phyloP scores from a whole-genome alignment of 1,140 invertebrate species.

The Ceratoteleas bidentatus region DNA sequence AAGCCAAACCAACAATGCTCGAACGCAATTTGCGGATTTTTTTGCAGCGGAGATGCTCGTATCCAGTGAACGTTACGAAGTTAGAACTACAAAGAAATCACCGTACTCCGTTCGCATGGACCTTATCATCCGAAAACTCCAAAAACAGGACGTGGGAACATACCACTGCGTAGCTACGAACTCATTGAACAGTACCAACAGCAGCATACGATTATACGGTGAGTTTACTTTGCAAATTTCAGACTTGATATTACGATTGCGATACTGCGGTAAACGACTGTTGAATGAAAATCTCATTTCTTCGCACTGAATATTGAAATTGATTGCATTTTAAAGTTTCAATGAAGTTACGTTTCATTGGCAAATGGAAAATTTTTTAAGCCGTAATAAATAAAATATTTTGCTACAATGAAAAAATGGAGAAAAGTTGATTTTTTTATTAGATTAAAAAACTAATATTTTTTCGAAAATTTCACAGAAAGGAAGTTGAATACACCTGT shows the following conservation, averaged over 20 bases:
- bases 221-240: conserved; percentile 75
- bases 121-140: conserved; percentile 89
- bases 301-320: conserved; percentile 13
- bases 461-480: too few species aligned
- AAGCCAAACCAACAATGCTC: conserved; percentile 16
- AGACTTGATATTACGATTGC: conserved; percentile 18
- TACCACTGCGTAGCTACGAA: conserved; percentile 96
- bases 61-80: conserved; percentile 89
- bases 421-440: too few species aligned
- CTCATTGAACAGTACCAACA: conserved; percentile 93
- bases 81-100: conserved; percentile 87
- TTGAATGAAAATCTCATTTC: conserved; percentile 20
- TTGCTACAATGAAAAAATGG: too few species aligned
- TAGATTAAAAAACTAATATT: too few species aligned
- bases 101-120: conserved; percentile 92
- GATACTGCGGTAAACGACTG: conserved; percentile 4
- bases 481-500: too few species aligned
- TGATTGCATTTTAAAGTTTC: not conserved
- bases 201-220: conserved; percentile 94
- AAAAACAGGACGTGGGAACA: conserved; percentile 90
- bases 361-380: too few species aligned
- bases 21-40: conserved; percentile 43
- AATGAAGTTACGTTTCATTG: too few species aligned
- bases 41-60: conserved; percentile 90
- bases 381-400: too few species aligned